These are phyloP conservation scores for Furnarius figulus DNA, from an alignment of 2,113 vertebrate genomes.

Conservation along the genomic window DNA sequence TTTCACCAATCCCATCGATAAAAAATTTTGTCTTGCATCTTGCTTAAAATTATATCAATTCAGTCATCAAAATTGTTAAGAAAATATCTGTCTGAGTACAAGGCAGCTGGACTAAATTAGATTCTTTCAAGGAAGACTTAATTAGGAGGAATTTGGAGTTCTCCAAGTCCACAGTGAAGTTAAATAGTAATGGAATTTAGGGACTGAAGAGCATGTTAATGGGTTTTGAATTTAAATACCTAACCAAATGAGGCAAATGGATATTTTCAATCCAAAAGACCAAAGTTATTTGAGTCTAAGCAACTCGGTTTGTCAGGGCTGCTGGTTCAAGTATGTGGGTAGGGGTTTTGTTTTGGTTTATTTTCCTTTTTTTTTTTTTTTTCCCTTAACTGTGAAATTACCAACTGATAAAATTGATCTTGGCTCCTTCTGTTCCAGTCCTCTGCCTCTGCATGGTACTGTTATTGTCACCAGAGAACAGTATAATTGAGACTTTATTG, in stretches of 20 bases:
- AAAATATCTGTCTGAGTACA: neutral
- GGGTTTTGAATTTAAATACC: neutral
- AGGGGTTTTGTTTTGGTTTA: neutral
- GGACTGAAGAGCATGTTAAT: neutral
- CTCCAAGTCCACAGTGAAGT: neutral
- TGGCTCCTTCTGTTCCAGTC: neutral
- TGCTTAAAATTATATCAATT: neutral
- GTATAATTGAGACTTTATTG: neutral
- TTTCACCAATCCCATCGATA: neutral
- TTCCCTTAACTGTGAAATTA: neutral
- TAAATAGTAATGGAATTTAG: neutral
- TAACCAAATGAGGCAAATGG: neutral
- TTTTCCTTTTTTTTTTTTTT: neutral
- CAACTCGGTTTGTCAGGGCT: neutral
- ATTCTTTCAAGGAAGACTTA: neutral
- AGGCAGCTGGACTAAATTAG: neutral
- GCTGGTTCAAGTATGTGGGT: neutral
- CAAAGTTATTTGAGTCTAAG: neutral
- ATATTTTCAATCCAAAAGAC: neutral
- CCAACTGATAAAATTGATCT: neutral
- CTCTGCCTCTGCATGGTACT: neutral
- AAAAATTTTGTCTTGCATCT: neutral
- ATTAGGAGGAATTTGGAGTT: neutral
- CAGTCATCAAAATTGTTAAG: neutral
- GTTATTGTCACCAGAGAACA: neutral